phyloP scores from a whole-genome alignment of 2,888 invertebrate species.

The Heliconius sara region DNA sequence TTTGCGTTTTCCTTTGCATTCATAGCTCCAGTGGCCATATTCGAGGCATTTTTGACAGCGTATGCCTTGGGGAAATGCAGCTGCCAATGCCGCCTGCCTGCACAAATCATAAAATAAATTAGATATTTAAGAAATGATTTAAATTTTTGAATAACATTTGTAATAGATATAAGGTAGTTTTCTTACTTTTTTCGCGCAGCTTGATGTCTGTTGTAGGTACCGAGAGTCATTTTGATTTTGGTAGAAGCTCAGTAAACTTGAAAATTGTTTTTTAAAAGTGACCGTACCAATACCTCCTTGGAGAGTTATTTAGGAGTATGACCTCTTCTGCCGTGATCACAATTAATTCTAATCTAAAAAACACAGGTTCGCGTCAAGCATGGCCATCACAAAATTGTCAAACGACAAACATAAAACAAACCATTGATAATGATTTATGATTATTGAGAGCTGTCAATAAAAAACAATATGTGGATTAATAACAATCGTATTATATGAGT shows the following conservation, averaged over 20 bases:
- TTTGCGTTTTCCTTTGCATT: constrained; percentile 95
- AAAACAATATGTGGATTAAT: neutral
- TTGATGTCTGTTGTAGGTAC: constrained; percentile 79
- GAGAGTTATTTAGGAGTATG: constrained; percentile 21
- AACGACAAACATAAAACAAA: constrained; percentile 37
- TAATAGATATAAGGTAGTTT: constrained; percentile 22
- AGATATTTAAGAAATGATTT: constrained; percentile 35
- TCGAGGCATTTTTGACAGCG: constrained; percentile 97
- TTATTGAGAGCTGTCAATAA: constrained; percentile 38
- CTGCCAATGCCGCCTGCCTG: constrained; percentile 85
- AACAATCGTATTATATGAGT: neutral
- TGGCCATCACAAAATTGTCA: constrained; percentile 48
- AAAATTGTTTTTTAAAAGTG: neutral
- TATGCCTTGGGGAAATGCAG: constrained; percentile 89
- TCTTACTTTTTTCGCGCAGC: constrained; percentile 75
- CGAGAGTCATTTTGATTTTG: constrained; percentile 69
- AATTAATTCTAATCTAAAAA: constrained; percentile 52
- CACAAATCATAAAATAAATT: constrained; percentile 40
- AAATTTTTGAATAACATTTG: constrained; percentile 16
- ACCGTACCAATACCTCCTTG: neutral
- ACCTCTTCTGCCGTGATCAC: constrained; percentile 48
- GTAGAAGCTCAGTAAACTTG: neutral
- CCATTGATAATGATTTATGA: constrained; percentile 29
- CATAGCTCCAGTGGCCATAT: constrained; percentile 97
- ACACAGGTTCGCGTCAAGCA: constrained; percentile 48